Evolutionary conservation across 2,888 invertebrate species (phyloP).

Genomic region (Drosophila imparisetae): DNA sequence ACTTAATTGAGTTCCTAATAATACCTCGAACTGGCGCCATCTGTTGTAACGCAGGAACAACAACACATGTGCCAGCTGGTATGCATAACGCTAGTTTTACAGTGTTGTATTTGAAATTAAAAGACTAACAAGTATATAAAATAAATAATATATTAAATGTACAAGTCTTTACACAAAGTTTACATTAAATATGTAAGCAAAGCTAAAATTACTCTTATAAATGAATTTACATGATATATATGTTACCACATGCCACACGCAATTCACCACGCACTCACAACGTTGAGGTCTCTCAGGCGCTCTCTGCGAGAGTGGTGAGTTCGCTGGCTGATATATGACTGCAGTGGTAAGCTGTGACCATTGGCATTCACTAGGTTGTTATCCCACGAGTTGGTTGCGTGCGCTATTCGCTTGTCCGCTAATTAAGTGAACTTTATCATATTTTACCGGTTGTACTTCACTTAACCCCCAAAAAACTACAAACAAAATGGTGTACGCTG

Average conservation of each 20-base stretch:
- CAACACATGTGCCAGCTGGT: constrained; percentile 2
- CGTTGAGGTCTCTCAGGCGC: constrained; percentile 7
- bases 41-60: not conserved
- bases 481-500: constrained; percentile 82
- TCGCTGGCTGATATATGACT: constrained; percentile 9
- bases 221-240: not conserved
- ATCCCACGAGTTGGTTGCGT: constrained; percentile 56
- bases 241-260: not conserved
- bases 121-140: not conserved
- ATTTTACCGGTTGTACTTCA: constrained; percentile 56
- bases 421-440: constrained; percentile 56
- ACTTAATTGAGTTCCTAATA: not conserved
- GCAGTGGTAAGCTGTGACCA: constrained; percentile 30
- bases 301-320: constrained; percentile 26
- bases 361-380: constrained; percentile 60
- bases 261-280: constrained; percentile 9
- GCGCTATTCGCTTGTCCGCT: constrained; percentile 29
- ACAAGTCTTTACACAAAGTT: not conserved
- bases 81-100: not conserved
- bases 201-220: not conserved
- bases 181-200: not conserved
- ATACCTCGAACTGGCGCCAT: constrained; percentile 5
- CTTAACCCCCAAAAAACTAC: constrained; percentile 24
- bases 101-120: constrained; percentile 17
- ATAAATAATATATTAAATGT: not conserved